Evolutionary conservation across 2,797 vertebrate genomes (phyloP), one percentile per base, ranked within the genome.

Genomic region (Fistularia tabacaria): DNA sequence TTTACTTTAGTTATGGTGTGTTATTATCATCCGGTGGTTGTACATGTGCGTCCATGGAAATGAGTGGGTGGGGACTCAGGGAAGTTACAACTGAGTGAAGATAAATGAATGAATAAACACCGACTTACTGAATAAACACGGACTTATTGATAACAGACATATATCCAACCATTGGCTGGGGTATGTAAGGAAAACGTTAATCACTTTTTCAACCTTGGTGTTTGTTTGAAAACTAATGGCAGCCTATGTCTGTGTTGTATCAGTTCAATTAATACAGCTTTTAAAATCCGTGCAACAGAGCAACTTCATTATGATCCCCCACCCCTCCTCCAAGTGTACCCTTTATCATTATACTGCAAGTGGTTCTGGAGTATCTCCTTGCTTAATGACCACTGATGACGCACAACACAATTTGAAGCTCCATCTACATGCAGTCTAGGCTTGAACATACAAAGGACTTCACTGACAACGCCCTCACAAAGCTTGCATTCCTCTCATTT

Each of bases 401-500:
- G 80, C 82, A 80, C 83, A 86, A 80, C 66, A 79, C 74, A 82
- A 83, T 71, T 73, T 81, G 76, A 81, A 57, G 25, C 65, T 72
- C 73, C 73, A 71, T 85, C 79, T 84, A 76, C 78, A 78, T 85
- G 75, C 76, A 40, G 64, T 60, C 64, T 58, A 68, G 63, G 73
- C 74, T 64, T 59, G 49, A 73, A 66, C 73, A 76, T 83, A 85
- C 80, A 88, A 85, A 85, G 71, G 76, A 59, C 62, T 46, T 51
- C 50, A 42, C 64, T 59, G 68, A 49, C 66, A 10, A 69, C 66
- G 57, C 66, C 62, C 74, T 76, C 76, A 85, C 81, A 87, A 89
- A 84, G 85, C 74, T 76, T 48, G 64, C 64, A 72, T 84, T 84
- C 76, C 76, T 79, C 82, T 84, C 82, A 85, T 86, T 85, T 86